These are phyloP conservation scores for Tanytarsus gracilentus DNA, from an alignment of 2,888 invertebrate species.

Conservation along the genomic window DNA sequence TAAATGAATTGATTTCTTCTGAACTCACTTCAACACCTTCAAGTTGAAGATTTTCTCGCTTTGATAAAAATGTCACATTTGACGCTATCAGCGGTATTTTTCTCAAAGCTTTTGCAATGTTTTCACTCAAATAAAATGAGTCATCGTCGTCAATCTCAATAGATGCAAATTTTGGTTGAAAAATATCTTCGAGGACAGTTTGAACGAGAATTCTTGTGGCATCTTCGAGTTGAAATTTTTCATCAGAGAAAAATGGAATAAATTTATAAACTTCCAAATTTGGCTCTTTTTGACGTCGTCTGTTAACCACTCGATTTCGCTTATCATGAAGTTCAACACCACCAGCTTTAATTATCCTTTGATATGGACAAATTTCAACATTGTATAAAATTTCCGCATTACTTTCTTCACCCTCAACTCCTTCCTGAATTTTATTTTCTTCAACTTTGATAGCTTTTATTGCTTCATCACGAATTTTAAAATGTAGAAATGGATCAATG, in stretches of 20 bases:
- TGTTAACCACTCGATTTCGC: conserved; percentile 64
- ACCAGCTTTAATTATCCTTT: conserved; percentile 50
- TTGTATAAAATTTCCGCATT: conserved; percentile 33
- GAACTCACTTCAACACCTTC: conserved; percentile 52
- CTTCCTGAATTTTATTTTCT: conserved; percentile 1
- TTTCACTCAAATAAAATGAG: conserved; percentile 46
- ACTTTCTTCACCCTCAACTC: not conserved
- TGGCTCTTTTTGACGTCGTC: conserved; percentile 59
- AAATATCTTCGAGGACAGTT: conserved; percentile 61
- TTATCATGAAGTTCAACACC: conserved; percentile 70
- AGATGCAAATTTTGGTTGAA: conserved; percentile 52
- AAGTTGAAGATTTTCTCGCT: conserved; percentile 36
- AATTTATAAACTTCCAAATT: conserved; percentile 68
- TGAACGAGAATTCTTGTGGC: conserved; percentile 56
- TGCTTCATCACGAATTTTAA: conserved; percentile 48
- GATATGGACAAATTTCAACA: conserved; percentile 36
- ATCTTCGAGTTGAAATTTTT: conserved; percentile 39
- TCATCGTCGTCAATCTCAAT: conserved; percentile 49
- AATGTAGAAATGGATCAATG: conserved; percentile 50
- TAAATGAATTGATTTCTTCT: conserved; percentile 46
- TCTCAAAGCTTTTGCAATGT: conserved; percentile 51
- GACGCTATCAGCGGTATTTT: conserved; percentile 62
- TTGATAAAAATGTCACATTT: conserved; percentile 49
- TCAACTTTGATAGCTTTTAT: conserved; percentile 40
- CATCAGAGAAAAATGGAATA: conserved; percentile 49